Percentiles rank a stretch among this genome's conserved stretches.
phyloP scores from a whole-genome alignment of 2,113 vertebrate species.

The Toxotes chatareus region DNA sequence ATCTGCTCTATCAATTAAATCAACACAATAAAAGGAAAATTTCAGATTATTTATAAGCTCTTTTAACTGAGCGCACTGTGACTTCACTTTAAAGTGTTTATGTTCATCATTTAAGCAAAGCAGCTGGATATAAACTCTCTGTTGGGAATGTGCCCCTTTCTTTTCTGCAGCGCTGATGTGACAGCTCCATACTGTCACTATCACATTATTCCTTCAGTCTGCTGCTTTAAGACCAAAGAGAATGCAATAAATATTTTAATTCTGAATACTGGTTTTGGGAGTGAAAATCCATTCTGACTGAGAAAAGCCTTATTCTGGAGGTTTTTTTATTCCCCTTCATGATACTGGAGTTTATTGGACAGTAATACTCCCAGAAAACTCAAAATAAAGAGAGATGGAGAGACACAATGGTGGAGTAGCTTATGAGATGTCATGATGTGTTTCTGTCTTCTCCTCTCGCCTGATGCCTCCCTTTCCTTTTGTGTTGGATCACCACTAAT shows the following conservation, averaged over 20 bases:
- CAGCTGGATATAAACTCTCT: neutral
- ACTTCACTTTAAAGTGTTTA: neutral
- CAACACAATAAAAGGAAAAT: neutral
- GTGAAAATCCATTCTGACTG: neutral
- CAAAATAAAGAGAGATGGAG: slow-evolving; percentile 23
- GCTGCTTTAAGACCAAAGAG: slow-evolving; percentile 25
- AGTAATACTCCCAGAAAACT: slow-evolving; percentile 18
- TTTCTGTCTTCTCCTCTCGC: slow-evolving; percentile 15
- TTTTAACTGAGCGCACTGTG: neutral
- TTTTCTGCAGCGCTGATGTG: neutral
- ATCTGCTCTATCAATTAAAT: neutral
- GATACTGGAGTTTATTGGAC: slow-evolving; percentile 31
- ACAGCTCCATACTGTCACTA: neutral
- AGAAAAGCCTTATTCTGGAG: neutral
- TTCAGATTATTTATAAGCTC: neutral
- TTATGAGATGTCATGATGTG: slow-evolving; percentile 53
- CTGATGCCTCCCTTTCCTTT: slow-evolving; percentile 29
- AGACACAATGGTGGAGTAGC: slow-evolving; percentile 15
- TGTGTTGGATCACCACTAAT: slow-evolving; percentile 53
- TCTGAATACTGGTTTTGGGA: neutral
- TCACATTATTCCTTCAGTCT: neutral
- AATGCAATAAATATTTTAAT: slow-evolving; percentile 31
- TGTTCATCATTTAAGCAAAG: slow-evolving; percentile 8
- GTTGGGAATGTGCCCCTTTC: neutral
- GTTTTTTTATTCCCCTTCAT: slow-evolving; percentile 24